Base-by-base conservation (phyloP, 1,140 invertebrate species). In the Drosophila burlai region DNA sequence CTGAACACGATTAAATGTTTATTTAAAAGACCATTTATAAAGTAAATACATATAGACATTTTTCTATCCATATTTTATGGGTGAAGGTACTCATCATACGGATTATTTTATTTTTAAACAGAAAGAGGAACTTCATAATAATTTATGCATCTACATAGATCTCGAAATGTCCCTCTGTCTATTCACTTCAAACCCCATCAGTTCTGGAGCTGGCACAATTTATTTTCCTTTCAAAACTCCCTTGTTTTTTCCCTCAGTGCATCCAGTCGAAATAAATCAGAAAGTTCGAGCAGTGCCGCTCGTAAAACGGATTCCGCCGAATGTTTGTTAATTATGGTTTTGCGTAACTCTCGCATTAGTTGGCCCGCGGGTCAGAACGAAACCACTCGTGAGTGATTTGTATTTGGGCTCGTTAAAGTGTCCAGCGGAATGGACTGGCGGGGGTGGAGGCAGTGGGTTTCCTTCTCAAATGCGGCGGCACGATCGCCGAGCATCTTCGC, bases 261-360 rank as follows among this genome's bases (percentile, higher is more conserved):
- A 45, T 1, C 0, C 63, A 46, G 61, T 59, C 71, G 59, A 64
- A 73, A 90, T 89, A 89, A 89, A 89, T 89, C 85, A 90, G 31
- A 78, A 81, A 73, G 52, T 42, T 47, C 47, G 52, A 55, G 49
- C 66, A 72, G 36, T 50, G 69, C 38, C 38, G 67, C 38, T 90
- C 85, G 85, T 89, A 84, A 89, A 89, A 79, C 77, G 64, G 77
- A 89, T 89, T 90, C 79, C 74, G 31, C 66, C 68, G 79, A 85
- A 90, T 91, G 85, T 90, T 82, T 73, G 86, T 86, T 90, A 90
- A 90, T 90, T 85, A 85, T 90, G 79, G 86, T 91, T 85, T 89
- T 91, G 86, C 82, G 85, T 90, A 91, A 90, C 76, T 80, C 69
- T 80, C 72, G 34, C 60, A 81, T 76, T 64, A 54, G 76, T 47